A percentile compares a stretch with the other conserved stretches of the same genome.
Evolutionary conservation across 1,140 invertebrate genomes (phyloP).

Genomic region (Oscheius sp.): DNA sequence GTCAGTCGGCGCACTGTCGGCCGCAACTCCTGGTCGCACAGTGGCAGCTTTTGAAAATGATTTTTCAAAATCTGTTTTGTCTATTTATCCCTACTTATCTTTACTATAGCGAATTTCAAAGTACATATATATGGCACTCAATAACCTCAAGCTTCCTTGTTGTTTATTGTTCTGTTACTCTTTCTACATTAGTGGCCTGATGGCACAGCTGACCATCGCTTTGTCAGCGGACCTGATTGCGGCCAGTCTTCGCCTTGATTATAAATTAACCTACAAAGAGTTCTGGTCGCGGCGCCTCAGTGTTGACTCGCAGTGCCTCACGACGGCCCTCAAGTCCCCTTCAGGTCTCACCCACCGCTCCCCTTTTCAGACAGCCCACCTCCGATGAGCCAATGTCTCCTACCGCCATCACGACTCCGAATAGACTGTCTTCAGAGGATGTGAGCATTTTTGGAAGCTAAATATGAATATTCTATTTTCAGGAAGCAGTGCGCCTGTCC

Average conservation of each 20-base stretch:
- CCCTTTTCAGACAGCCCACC: background rate
- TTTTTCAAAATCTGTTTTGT: too few relatives aligned
- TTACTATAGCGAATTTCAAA: too few relatives aligned
- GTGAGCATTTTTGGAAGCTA: background rate
- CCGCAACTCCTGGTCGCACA: too few relatives aligned
- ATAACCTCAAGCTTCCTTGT: too few relatives aligned
- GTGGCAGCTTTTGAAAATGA: too few relatives aligned
- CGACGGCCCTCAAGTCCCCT: background rate
- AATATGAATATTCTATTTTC: background rate
- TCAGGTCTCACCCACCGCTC: background rate
- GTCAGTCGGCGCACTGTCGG: background rate
- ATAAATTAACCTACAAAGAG: background rate
- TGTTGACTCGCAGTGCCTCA: background rate
- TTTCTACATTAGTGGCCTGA: background rate
- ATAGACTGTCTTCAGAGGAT: background rate
- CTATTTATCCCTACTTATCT: too few relatives aligned
- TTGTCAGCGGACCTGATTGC: background rate
- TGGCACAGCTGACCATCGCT: background rate
- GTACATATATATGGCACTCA: too few relatives aligned
- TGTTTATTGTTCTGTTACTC: background rate
- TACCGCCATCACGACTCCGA: constrained; percentile 1
- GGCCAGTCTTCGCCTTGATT: background rate
- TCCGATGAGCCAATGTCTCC: constrained; percentile 8
- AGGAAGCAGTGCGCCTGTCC: constrained; percentile 28
- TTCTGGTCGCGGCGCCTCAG: background rate